Evolutionary conservation across 2,113 vertebrate genomes (phyloP), one percentile per base, ranked within the genome.

Genomic region (Colossoma macropomum): DNA sequence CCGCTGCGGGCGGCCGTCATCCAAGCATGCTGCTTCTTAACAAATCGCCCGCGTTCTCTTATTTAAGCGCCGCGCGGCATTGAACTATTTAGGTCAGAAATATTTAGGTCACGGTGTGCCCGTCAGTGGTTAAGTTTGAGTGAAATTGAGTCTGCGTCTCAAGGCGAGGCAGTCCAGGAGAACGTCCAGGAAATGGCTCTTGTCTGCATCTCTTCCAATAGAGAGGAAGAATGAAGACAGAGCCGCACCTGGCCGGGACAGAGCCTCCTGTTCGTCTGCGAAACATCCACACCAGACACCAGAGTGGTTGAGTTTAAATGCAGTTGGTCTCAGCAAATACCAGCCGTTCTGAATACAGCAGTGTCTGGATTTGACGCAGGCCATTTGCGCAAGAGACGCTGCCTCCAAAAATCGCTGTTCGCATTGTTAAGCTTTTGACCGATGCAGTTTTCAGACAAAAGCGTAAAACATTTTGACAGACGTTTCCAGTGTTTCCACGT

Each of bases 101-200:
- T 68, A 60, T 84, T 66, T 70, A 78, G 73, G 74, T 77, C 74
- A 76, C 25, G 73, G 6, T 65, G 68, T 23, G 52, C 60, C 12
- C 13, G 77, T 23, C 54, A 16, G 54, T 23, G 12, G 9, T 30
- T 60, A n/a, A 11, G 17, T 38, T 23, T 0, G 9, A 45, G 38
- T n/a, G 23, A 13, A n/a, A n/a, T 6, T 6, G 21, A 45, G 34
- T 38, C 38, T 21, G 19, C 66, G 21, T 23, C 30, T 5, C 28
- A 21, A 32, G 15, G 28, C 30, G 10, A 34, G 68, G 23, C 68
- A 12, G 59, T 62, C 59, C 59, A 62, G 59, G 59, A 62, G n/a
- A 13, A 62, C 12, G 21, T 62, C 59, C 59, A 62, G 59, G 59
- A 62, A 62, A 62, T 62, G 59, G 59, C 59, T 62, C 59, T n/a